A percentile compares a stretch with the other conserved stretches of the same genome.
These are phyloP conservation scores for Phenacoccus solenopsis DNA, from an alignment of 1,140 invertebrate genomes.

Conservation along the genomic window DNA sequence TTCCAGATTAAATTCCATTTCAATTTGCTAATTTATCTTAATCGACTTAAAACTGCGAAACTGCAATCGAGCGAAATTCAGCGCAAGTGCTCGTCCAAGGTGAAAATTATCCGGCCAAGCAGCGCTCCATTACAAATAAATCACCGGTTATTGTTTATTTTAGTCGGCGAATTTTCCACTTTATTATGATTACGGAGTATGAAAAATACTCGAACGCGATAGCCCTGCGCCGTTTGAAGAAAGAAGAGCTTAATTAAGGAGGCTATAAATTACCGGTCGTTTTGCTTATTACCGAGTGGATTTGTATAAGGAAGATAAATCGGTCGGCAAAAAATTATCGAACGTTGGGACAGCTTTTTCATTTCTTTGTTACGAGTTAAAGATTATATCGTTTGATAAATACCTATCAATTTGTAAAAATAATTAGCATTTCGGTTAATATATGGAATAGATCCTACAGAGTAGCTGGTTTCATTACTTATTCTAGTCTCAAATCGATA, in stretches of 20 bases:
- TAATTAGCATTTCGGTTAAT: too few relatives aligned
- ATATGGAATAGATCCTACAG: too few relatives aligned
- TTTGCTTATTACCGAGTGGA: too few relatives aligned
- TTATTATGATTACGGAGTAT: background rate
- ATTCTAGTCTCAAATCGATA: too few relatives aligned
- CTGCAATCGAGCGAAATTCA: background rate
- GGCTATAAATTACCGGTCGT: background rate
- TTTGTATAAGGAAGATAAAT: background rate
- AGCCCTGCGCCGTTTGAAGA: background rate
- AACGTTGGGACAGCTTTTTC: background rate
- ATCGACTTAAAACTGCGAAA: background rate
- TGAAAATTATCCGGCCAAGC: background rate
- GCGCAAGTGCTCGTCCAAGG: background rate
- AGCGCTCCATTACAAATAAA: background rate
- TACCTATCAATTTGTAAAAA: background rate
- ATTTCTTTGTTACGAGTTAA: background rate
- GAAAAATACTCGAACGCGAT: background rate
- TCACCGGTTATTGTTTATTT: background rate
- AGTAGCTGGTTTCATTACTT: too few relatives aligned
- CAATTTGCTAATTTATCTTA: background rate
- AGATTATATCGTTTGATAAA: background rate
- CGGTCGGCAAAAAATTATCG: background rate
- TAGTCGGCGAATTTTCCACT: background rate
- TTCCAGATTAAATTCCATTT: background rate
- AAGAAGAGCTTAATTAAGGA: background rate